Evolutionary conservation across 2,113 vertebrate genomes (phyloP).

Genomic region (Sardina pilchardus): DNA sequence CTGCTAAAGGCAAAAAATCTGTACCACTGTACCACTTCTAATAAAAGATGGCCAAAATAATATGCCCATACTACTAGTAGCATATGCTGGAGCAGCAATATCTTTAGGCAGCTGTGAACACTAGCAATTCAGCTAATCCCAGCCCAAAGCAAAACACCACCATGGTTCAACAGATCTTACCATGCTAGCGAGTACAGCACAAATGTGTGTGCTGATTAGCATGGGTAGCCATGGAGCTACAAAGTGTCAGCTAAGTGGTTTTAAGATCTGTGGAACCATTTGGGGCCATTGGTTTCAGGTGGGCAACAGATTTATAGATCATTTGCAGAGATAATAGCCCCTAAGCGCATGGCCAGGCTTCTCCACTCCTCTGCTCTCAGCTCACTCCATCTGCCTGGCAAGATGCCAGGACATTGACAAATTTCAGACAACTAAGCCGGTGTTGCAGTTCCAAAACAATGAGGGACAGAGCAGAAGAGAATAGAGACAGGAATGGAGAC

Average conservation of each 20-base stretch:
- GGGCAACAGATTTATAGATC: background rate
- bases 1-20: background rate
- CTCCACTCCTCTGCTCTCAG: background rate
- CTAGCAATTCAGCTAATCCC: background rate
- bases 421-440: background rate
- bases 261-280: background rate
- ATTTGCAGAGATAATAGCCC: background rate
- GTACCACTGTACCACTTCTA: background rate
- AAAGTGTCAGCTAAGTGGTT: background rate
- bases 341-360: background rate
- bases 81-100: background rate
- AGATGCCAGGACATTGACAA: background rate
- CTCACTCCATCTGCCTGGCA: background rate
- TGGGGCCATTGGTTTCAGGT: background rate
- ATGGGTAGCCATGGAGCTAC: background rate
- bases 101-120: background rate
- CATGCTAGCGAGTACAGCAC: background rate
- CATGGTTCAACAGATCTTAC: background rate
- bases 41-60: too few species aligned
- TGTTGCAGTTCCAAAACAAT: background rate
- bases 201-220: background rate
- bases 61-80: background rate
- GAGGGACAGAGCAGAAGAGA: background rate
- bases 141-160: background rate
- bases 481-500: background rate